Evolutionary conservation across 2,888 invertebrate genomes (phyloP), one percentile per base, ranked within the genome.

Genomic region (Callosobruchus maculatus): DNA sequence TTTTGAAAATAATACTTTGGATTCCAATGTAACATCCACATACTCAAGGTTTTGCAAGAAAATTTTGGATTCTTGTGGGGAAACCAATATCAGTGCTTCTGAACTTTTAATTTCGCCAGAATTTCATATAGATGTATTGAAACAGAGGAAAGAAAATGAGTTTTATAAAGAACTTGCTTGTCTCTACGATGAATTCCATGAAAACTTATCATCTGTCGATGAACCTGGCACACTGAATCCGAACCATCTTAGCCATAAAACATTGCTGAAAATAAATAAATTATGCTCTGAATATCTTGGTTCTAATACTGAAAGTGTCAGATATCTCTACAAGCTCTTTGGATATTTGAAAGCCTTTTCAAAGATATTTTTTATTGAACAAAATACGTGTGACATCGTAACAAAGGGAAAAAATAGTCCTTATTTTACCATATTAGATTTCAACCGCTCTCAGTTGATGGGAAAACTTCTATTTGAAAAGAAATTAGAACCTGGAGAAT

Each of bases 391-490:
- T 0, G 82, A 84, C 70, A 77, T 86, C n/a, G 78, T 86, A 66
- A 81, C 86, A 0, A 80, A 82, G 67, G 84, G 83, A 2, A 83
- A 88, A 75, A 81, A 86, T 0, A 80, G 83, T 9, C 85, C 86
- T 0, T 90, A 89, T 79, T 91, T 91, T 75, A 87, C 89, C 30
- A 85, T 91, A 13, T 82, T 92, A 26, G 88, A 89, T 68, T 86
- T 86, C 75, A 89, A 89, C 80, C 87, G 92, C 13, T 90, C 91
- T 73, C 89, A 90, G 78, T 88, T 93, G 73, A 90, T 93, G 78
- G 92, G 92, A 0, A 90, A 90, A 79, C 88, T 93, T 82, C 90
- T 94, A 75, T 93, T 93, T 81, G 90, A 92, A 75, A 89, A 91
- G 80, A 89, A 92, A 74, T 87, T 93, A 73, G 91, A 93, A 2